Conservation (phyloP, 2,797 vertebrate species). For the Columba guinea region DNA sequence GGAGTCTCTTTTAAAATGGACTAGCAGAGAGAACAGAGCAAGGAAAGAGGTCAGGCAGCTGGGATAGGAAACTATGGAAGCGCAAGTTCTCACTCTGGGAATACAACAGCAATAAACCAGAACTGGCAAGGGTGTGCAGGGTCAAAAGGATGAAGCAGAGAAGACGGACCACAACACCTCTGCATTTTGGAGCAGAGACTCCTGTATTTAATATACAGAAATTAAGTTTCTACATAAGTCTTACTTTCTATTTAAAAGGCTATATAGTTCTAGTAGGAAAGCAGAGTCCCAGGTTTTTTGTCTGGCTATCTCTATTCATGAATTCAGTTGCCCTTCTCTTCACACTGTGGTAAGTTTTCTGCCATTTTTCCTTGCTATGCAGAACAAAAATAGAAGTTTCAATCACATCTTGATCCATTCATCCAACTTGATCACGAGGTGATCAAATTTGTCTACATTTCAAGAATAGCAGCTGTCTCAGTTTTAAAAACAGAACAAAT, state of each 20-base stretch:
- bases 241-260: not conserved
- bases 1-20: not conserved
- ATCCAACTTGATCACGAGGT: not conserved
- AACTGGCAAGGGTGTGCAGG: not conserved
- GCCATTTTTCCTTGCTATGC: not conserved
- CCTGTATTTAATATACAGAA: rapidly evolving
- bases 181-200: not conserved
- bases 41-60: not conserved
- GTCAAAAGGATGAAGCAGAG: not conserved
- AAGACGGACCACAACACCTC: not conserved
- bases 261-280: not conserved
- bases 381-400: not conserved
- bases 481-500: not conserved
- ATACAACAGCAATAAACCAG: not conserved
- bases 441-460: not conserved
- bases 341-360: not conserved
- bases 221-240: not conserved
- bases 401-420: not conserved
- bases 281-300: not conserved
- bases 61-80: not conserved
- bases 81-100: rapidly evolving
- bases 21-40: not conserved
- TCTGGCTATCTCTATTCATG: not conserved
- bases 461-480: not conserved
- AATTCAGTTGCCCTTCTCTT: not conserved